Evolutionary conservation across 2,113 vertebrate genomes (phyloP), one percentile per base, ranked within the genome.

Genomic region (Elephas maximus): DNA sequence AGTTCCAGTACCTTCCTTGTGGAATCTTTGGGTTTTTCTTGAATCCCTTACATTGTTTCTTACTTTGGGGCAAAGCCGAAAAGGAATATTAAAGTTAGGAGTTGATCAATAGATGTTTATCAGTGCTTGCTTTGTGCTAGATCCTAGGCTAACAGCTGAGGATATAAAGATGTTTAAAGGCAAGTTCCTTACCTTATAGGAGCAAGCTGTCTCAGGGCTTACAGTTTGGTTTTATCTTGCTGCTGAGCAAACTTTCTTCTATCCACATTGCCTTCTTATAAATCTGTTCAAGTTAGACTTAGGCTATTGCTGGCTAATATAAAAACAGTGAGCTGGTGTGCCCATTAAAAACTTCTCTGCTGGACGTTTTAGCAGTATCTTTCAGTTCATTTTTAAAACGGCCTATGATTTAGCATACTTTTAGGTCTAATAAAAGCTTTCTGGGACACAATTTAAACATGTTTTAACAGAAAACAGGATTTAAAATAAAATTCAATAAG

Each of bases 111-210:
- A 67, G 88, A 6, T 17, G 1, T 91, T 97, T 96, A 88, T 92
- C 57, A 30, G 17, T 60, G 41, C 62, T 77, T 95, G 53, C 77
- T 95, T 91, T 81, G 24, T 84, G 51, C 65, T 57, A 1, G 44
- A 11, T 86, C 53, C 30, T 63, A 17, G 30, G 30, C 78, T 85
- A 63, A n/a, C 65, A 71, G 78, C 87, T 37, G n/a, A 95, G 84
- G 74, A 26, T 89, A 91, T 87, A 83, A 93, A 90, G 84, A 76
- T 74, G 79, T 94, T 94, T 96, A 51, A 96, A 88, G 88, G n/a
- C 24, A 45, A 71, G 41, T 44, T 86, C 20, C 28, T 89, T 83
- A 57, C 48, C 51, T 94, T 65, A 69, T 63, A 77, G 82, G 85
- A 80, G 79, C 86, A 89, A 69, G 94, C 73, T 86, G 86, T 94